Conservation (phyloP, 2,113 vertebrate genomes). For the Cricetomys ansorgei region DNA sequence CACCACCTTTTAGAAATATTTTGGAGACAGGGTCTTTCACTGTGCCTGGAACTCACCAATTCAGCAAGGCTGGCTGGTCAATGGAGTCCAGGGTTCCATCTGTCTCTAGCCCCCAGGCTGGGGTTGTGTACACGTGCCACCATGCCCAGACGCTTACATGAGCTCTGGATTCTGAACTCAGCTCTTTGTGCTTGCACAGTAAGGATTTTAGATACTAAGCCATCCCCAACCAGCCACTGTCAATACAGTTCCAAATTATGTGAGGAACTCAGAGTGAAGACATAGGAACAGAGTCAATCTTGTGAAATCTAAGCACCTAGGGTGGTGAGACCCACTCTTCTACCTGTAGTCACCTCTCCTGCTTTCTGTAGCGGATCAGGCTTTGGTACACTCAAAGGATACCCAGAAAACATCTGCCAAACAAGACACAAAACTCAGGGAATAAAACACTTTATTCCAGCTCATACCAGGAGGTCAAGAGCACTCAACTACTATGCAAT, state of each 20-base stretch:
- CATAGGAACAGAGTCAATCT: not conserved
- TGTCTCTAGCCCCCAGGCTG: not conserved
- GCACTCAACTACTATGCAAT: rapidly evolving
- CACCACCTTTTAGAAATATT: too few species aligned
- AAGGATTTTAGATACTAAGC: not conserved
- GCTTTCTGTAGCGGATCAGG: not conserved
- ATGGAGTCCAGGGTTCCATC: not conserved
- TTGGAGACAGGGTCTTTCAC: not conserved
- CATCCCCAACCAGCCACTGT: too few species aligned
- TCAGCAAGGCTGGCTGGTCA: not conserved
- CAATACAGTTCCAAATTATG: not conserved
- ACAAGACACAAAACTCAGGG: not conserved
- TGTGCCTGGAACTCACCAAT: too few species aligned
- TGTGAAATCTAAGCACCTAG: not conserved
- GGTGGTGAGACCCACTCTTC: not conserved
- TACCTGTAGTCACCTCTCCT: not conserved
- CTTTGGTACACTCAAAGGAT: not conserved
- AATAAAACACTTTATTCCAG: not conserved
- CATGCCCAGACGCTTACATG: too few species aligned
- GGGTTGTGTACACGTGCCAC: not conserved
- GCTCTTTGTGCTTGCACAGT: not conserved
- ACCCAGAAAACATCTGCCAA: not conserved
- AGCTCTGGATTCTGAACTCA: not conserved
- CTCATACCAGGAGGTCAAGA: not conserved
- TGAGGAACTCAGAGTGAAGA: not conserved